Conservation (phyloP, 2,113 vertebrate species). For the Mus pahari region DNA sequence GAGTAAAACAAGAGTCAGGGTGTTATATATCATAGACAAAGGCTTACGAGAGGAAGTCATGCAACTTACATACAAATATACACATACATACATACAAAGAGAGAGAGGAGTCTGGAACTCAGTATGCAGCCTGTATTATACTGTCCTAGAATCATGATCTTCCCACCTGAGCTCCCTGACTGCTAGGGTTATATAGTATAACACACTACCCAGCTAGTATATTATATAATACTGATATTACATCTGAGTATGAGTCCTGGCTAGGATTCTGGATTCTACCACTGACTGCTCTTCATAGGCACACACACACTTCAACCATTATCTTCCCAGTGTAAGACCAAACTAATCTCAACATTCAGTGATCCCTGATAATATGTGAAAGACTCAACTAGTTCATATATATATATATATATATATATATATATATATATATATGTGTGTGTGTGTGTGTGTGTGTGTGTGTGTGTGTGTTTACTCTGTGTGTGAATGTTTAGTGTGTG, state of each 20-base stretch:
- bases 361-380: too few relatives aligned
- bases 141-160: too few relatives aligned
- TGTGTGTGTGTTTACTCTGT: too few relatives aligned
- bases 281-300: not conserved
- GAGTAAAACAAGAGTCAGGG: not conserved
- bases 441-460: too few relatives aligned
- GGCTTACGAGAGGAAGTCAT: not conserved
- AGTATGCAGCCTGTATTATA: not conserved
- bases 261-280: not conserved
- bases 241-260: not conserved
- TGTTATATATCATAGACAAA: not conserved
- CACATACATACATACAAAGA: not conserved
- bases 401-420: too few relatives aligned
- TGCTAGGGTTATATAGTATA: not conserved
- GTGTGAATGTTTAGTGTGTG: not conserved
- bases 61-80: not conserved
- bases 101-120: too few relatives aligned
- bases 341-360: too few relatives aligned
- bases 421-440: too few relatives aligned
- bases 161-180: not conserved
- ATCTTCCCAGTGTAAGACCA: too few relatives aligned
- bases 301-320: too few relatives aligned
- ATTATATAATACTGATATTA: not conserved
- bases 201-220: not conserved
- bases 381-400: too few relatives aligned